These are phyloP conservation scores for Coptotermes formosanus DNA, from an alignment of 1,140 invertebrate genomes.

Conservation along the genomic window DNA sequence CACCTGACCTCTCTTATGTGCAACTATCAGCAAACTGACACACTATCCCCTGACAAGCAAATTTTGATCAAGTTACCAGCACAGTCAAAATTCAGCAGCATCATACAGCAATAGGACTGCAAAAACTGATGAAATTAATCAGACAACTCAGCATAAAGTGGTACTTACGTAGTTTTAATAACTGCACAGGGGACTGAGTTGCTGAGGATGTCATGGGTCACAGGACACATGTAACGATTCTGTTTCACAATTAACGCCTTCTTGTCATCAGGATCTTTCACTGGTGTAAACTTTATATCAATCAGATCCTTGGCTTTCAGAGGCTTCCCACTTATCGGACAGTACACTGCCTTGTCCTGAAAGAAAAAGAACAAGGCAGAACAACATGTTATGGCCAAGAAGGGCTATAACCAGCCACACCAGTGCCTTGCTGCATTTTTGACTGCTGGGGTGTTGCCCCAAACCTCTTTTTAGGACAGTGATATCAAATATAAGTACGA, in stretches of 20 bases:
- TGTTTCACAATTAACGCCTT: constrained; percentile 78
- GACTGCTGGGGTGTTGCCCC: too few species aligned
- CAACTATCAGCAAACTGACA: too few species aligned
- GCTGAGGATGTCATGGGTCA: constrained; percentile 93
- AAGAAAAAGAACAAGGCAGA: constrained; percentile 37
- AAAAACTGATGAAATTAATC: not conserved
- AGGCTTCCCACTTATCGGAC: constrained; percentile 88
- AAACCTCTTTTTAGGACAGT: too few species aligned
- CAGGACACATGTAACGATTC: constrained; percentile 94
- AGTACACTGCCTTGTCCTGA: constrained; percentile 82
- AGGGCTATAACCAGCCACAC: too few species aligned
- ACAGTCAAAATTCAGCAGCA: not conserved
- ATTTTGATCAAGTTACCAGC: too few species aligned
- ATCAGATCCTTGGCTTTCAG: constrained; percentile 92
- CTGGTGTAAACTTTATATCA: constrained; percentile 88
- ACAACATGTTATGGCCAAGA: too few species aligned
- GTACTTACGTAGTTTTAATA: constrained; percentile 80
- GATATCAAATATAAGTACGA: too few species aligned
- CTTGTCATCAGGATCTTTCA: constrained; percentile 82
- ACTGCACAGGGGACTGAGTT: constrained; percentile 94
- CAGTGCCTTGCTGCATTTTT: too few species aligned
- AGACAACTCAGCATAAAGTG: not conserved
- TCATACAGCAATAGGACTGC: too few species aligned
- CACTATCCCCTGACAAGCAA: not conserved
- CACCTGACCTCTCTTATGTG: too few species aligned